Evolutionary conservation across 2,113 vertebrate genomes (phyloP), one percentile per base, ranked within the genome.

Genomic region (Strix uralensis): DNA sequence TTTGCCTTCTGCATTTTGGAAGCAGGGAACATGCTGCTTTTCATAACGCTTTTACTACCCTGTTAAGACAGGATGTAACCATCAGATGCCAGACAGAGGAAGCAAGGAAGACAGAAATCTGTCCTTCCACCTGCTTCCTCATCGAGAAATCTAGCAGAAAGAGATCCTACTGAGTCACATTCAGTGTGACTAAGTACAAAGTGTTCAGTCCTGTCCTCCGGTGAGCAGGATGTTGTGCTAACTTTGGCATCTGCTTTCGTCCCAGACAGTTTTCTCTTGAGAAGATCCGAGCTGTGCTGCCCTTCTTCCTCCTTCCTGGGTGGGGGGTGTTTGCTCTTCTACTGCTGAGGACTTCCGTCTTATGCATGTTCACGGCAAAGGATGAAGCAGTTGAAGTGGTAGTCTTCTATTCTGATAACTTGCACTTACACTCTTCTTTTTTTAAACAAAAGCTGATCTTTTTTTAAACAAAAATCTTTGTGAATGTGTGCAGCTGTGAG

Each of bases 101-200:
- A 94, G 71, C 73, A 91, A 82, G 73, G 62, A 94, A 95, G 86
- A 80, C 58, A 91, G 82, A 91, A 92, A 88, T 94, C 91, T 96
- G 94, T 95, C 70, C 34, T 94, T 95, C 92, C 89, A 91, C 81
- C 83, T 95, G 86, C 90, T 96, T 92, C 81, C 65, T 91, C 66
- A 6, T 38, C 13, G 1, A 94, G 70, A 82, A 92, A 86, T 82
- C 25, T 22, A 94, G 54, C 70, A 66, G 77, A 66, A 92, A 75
- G 82, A 66, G 36, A 90, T 81, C 44, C 44, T 77, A 65, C 38
- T 40, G 59, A 90, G 69, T 81, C 83, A 61, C 58, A 86, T 81
- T 87, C 36, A 11, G 25, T 65, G 34, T 80, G 83, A 54, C 92
- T 58, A 46, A 91, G 78, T 91, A 88, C 69, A 46, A 58, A 92